A percentile compares a stretch with the other conserved stretches of the same genome.
Conservation (phyloP, 2,888 invertebrate genomes). For the Onthophagus sagittarius region DNA sequence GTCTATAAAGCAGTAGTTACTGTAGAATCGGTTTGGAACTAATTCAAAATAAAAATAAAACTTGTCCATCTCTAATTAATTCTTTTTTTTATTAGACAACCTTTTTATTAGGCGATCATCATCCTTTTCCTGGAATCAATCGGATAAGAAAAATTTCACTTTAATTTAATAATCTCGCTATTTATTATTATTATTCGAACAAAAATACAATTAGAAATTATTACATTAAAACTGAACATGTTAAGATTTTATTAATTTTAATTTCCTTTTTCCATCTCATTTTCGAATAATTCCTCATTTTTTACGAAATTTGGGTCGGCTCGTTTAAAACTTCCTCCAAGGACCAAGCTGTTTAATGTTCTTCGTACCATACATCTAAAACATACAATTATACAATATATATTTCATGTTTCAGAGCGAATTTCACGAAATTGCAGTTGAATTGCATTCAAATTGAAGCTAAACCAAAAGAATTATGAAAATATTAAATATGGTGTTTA, state of each 20-base stretch:
- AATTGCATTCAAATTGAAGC: too few species aligned
- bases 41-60: neutral
- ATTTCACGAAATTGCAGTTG: too few species aligned
- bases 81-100: too few species aligned
- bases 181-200: too few species aligned
- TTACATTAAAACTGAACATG: neutral
- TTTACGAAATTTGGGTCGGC: constrained; percentile 10
- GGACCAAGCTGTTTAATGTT: constrained; percentile 19
- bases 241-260: neutral
- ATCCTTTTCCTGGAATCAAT: too few species aligned
- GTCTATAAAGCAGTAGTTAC: neutral
- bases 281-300: neutral
- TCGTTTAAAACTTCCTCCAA: constrained; percentile 21
- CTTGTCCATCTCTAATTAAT: neutral
- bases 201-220: too few species aligned
- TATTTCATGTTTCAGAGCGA: neutral
- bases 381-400: neutral
- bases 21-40: neutral
- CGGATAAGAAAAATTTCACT: too few species aligned
- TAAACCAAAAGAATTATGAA: too few species aligned
- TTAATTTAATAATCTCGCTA: too few species aligned
- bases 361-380: constrained; percentile 14
- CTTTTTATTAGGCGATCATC: too few species aligned
- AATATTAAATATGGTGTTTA: too few species aligned
- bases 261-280: neutral